A percentile compares a stretch with the other conserved stretches of the same genome.
These are phyloP conservation scores for Stenurella melanura DNA, from an alignment of 2,888 invertebrate species.

Conservation along the genomic window DNA sequence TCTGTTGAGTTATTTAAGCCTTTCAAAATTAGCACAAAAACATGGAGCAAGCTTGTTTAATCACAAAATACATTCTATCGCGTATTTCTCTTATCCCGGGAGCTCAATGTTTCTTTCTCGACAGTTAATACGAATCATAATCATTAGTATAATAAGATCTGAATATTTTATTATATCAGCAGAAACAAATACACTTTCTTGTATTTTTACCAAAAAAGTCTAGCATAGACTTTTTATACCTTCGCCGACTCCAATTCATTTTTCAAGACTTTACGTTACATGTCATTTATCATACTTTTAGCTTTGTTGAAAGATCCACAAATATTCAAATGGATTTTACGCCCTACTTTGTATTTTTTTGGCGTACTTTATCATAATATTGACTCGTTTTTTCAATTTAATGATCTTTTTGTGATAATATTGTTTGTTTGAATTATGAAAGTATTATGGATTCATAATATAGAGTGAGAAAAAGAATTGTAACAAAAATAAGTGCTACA, in stretches of 20 bases:
- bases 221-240: background rate
- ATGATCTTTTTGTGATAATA: conserved; percentile 4
- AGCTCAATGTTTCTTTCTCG: no score
- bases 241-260: conserved; percentile 2
- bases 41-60: no score
- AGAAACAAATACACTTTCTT: background rate
- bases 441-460: background rate
- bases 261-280: background rate
- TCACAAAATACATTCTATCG: no score
- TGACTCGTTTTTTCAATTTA: background rate
- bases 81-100: no score
- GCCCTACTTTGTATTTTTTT: conserved; percentile 3
- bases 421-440: conserved; percentile 3
- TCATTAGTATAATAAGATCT: background rate
- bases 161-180: background rate
- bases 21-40: no score
- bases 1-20: no score
- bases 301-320: conserved; percentile 2
- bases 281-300: conserved; percentile 7
- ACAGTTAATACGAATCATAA: conserved; percentile 7
- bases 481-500: background rate
- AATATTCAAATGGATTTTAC: conserved; percentile 7
- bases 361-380: conserved; percentile 1
- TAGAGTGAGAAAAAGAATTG: background rate
- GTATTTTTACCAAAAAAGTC: background rate